Base-by-base conservation (phyloP, 1,140 invertebrate genomes). In the Elymnias hypermnestra region DNA sequence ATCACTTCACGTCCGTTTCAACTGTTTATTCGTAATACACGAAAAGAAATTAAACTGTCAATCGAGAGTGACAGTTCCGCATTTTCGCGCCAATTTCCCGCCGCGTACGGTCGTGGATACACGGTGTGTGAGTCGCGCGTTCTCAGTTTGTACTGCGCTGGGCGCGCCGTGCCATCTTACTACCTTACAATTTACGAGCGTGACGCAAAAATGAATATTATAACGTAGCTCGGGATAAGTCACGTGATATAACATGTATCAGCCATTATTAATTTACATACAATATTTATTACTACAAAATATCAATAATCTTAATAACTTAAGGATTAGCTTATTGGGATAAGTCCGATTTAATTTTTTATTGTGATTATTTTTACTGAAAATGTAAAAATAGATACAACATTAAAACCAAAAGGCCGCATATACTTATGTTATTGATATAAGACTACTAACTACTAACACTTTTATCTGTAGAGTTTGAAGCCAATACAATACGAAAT, bases 71-170 rank as follows among this genome's bases (percentile, higher is more conserved):
- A 70, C 66, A 68, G 58, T 70, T 72, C 55, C 52, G 57, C 74
- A 82, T 83, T 83, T 83, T 83, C 75, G 77, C 79, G 79, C 68
- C 65, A 78, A 72, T 79, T 79, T 83, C 70, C 73, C 75, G 62
- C 57, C 51, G 45, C 57, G 62, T 68, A 54, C 50, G 53, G 45
- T 54, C 61, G 57, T 56, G 62, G 57, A 48, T 58, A 58, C 60
- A 57, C 63, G 68, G 54, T 72, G 67, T 21, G 67, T 65, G 71
- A 72, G 71, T 10, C 48, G 52, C 66, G 67, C 74, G 72, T 70
- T 67, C 69, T 72, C 61, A 61, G 35, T 58, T 46, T 52, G 60
- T 53, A 83, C 76, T 83, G 75, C 72, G 74, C 13, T 14, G 4
- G n/a, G 57, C 46, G 53, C 50, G 35, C 37, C 55, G 62, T 58